Conservation (phyloP, 1,140 invertebrate genomes). For the Heliconius hermathena region DNA sequence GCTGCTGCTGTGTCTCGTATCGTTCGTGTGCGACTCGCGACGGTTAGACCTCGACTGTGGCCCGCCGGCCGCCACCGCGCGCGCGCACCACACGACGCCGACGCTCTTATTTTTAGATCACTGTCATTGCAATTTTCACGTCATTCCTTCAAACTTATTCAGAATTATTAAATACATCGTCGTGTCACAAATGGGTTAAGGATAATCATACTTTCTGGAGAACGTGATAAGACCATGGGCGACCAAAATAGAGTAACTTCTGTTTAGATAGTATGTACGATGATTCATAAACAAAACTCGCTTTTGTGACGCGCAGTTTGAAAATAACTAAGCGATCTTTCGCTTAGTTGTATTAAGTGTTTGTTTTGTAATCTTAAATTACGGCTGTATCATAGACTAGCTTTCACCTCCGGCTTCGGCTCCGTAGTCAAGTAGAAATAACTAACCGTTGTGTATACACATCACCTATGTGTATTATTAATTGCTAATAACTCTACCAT, state of each 20-base stretch:
- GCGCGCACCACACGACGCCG: constrained; percentile 50
- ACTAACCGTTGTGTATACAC: too few species aligned
- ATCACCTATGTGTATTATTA: too few species aligned
- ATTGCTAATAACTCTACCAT: too few species aligned
- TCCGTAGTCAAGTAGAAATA: too few species aligned
- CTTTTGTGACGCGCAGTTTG: neutral
- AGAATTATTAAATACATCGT: constrained; percentile 55
- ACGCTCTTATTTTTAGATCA: constrained; percentile 77
- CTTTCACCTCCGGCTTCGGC: too few species aligned
- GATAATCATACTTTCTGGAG: constrained; percentile 56
- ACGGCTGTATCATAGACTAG: neutral
- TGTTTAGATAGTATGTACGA: constrained; percentile 10
- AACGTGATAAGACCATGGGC: constrained; percentile 49
- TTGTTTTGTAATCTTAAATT: constrained; percentile 18
- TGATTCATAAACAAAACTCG: constrained; percentile 39
- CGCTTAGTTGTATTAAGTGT: neutral
- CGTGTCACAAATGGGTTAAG: constrained; percentile 73
- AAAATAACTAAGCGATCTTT: constrained; percentile 27
- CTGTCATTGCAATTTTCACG: constrained; percentile 80
- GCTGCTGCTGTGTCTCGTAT: constrained; percentile 72
- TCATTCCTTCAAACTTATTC: constrained; percentile 60
- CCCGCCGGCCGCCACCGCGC: constrained; percentile 39
- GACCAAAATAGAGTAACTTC: constrained; percentile 46
- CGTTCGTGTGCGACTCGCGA: constrained; percentile 76
- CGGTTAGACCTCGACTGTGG: constrained; percentile 73